phyloP scores from a whole-genome alignment of 2,113 vertebrate species.

The Eupsittula cactorum region DNA sequence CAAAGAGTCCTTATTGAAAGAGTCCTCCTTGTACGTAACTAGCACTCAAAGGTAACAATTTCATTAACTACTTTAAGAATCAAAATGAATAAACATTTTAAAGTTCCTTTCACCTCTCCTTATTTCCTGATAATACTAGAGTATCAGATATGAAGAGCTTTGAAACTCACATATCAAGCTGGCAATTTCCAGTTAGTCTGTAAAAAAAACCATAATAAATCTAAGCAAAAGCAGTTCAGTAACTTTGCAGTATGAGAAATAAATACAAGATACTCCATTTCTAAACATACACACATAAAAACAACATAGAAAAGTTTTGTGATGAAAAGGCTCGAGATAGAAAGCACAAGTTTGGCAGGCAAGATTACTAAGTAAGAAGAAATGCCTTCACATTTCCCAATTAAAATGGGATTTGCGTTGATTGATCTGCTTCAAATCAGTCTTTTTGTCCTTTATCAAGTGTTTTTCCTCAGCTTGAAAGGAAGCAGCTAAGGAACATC shows the following conservation, averaged over 20 bases:
- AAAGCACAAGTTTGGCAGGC: not conserved
- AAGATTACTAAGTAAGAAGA: not conserved
- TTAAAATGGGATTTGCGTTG: constrained; percentile 31
- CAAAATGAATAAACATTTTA: not conserved
- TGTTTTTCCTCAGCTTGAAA: not conserved
- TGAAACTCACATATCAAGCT: not conserved
- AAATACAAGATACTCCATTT: not conserved
- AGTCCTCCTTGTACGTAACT: not conserved
- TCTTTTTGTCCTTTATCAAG: not conserved
- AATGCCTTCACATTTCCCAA: constrained; percentile 11
- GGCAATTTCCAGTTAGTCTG: not conserved
- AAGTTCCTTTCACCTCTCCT: not conserved
- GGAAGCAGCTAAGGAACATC: constrained; percentile 31
- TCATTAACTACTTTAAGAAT: not conserved
- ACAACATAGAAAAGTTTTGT: not conserved
- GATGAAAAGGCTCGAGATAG: not conserved
- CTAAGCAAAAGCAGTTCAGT: not conserved
- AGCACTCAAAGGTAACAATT: not conserved
- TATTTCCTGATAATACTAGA: not conserved
- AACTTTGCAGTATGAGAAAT: not conserved
- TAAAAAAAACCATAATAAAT: not conserved
- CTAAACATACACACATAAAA: not conserved
- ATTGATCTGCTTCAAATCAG: not conserved
- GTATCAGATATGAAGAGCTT: not conserved
- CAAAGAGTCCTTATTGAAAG: not conserved